These are phyloP conservation scores for Calephelis nemesis DNA, from an alignment of 1,140 invertebrate species.

Conservation along the genomic window DNA sequence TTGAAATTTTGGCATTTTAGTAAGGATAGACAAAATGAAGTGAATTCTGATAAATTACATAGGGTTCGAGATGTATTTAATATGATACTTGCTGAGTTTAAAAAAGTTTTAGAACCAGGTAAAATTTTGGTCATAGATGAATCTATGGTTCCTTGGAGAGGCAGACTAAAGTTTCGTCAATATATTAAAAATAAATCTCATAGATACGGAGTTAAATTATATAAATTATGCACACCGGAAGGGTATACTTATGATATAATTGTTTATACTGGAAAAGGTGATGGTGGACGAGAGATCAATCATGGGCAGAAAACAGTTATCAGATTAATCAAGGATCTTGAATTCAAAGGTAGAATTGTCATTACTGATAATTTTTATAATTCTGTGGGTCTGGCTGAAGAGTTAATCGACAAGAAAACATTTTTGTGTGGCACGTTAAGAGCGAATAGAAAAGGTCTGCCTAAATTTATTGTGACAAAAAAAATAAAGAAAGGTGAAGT, in stretches of 20 bases:
- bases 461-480: neutral
- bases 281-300: neutral
- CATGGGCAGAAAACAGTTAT: constrained; percentile 1
- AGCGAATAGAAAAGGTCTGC: constrained; percentile 10
- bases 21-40: too few relatives aligned
- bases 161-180: too few relatives aligned
- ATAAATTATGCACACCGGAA: constrained; percentile 20
- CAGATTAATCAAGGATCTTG: neutral
- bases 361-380: constrained; percentile 15
- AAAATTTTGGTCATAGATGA: constrained; percentile 19
- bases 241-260: constrained; percentile 2
- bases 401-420: constrained; percentile 12
- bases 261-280: constrained; percentile 1
- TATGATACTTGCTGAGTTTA: too few relatives aligned
- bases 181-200: constrained; percentile 26
- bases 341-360: constrained; percentile 15
- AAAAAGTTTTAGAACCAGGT: neutral
- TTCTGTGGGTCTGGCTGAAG: neutral
- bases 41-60: too few relatives aligned
- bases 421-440: constrained; percentile 2
- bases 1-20: too few relatives aligned
- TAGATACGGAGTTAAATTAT: constrained; percentile 25
- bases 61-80: too few relatives aligned
- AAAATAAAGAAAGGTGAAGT: constrained; percentile 1
- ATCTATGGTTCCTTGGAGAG: constrained; percentile 21